phyloP scores from a whole-genome alignment of 2,888 invertebrate species.

The Hyposoter dolosus region DNA sequence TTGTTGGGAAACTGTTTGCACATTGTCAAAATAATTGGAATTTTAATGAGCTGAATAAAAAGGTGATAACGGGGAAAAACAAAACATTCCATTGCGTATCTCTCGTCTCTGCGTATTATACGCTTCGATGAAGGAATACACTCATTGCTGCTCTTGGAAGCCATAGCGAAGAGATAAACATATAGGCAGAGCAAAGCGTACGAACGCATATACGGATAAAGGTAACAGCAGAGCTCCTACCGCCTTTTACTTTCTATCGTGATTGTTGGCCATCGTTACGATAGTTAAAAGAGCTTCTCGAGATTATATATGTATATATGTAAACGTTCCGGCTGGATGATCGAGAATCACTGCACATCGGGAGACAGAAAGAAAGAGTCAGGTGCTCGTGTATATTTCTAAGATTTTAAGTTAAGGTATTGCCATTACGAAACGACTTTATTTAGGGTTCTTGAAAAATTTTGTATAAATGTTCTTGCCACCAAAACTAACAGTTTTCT shows the following conservation, averaged over 20 bases:
- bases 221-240: conserved; percentile 25
- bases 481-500: no score
- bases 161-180: conserved; percentile 40
- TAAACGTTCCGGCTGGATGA: conserved; percentile 31
- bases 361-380: conserved; percentile 25
- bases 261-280: conserved; percentile 48
- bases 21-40: background rate
- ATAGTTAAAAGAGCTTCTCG: background rate
- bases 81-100: background rate
- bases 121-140: conserved; percentile 8
- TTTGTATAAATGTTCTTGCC: no score
- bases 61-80: background rate
- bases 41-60: background rate
- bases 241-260: conserved; percentile 58
- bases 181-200: conserved; percentile 20
- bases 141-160: background rate
- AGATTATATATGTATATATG: conserved; percentile 7
- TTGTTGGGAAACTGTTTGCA: background rate
- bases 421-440: no score
- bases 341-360: conserved; percentile 22
- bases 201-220: background rate
- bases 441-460: no score
- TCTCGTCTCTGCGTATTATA: conserved; percentile 2
- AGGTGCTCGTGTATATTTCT: background rate
- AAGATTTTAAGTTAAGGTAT: no score